Conservation (phyloP, 30 jellyfish, hydroid and myxozoan species). For the Chrysaora quinquecirrha region DNA sequence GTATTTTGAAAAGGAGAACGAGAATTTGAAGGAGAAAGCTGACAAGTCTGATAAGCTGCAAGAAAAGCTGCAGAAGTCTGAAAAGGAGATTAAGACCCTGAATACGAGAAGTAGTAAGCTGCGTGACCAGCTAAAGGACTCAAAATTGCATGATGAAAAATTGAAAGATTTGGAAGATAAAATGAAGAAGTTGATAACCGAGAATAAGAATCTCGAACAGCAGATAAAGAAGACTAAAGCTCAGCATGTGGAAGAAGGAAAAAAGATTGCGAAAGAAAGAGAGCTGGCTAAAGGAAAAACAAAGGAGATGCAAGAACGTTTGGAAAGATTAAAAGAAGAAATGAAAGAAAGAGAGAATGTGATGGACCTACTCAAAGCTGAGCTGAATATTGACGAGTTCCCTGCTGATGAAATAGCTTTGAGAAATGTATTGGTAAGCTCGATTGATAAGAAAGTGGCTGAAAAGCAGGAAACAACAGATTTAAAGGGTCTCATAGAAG, state of each 20-base stretch:
- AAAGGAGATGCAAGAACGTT: constrained; percentile 38
- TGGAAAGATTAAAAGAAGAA: constrained; percentile 26
- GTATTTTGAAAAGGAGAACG: constrained; percentile 77
- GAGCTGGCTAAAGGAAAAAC: constrained; percentile 5
- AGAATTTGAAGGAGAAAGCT: constrained; percentile 49
- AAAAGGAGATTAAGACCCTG: constrained; percentile 40
- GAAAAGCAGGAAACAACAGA: neutral
- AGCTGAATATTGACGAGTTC: constrained; percentile 6
- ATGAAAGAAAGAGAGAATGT: constrained; percentile 16
- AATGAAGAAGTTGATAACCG: constrained; percentile 36
- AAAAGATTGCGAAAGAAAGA: constrained; percentile 11
- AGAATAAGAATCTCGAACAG: constrained; percentile 47
- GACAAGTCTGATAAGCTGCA: constrained; percentile 60
- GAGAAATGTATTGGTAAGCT: constrained; percentile 19
- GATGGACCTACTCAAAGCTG: constrained; percentile 6
- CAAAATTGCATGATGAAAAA: constrained; percentile 47
- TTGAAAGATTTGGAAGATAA: constrained; percentile 43
- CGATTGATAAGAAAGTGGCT: constrained; percentile 3
- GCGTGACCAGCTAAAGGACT: constrained; percentile 31
- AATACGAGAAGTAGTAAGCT: constrained; percentile 21
- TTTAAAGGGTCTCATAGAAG: neutral
- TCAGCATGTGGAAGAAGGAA: constrained; percentile 27
- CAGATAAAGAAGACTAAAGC: constrained; percentile 21
- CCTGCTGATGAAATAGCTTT: constrained; percentile 6
- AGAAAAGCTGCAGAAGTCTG: constrained; percentile 49